Percentiles rank a stretch among this genome's conserved stretches.
These are phyloP conservation scores for Drosophila lacicola DNA, from an alignment of 2,888 invertebrate genomes.

Conservation along the genomic window DNA sequence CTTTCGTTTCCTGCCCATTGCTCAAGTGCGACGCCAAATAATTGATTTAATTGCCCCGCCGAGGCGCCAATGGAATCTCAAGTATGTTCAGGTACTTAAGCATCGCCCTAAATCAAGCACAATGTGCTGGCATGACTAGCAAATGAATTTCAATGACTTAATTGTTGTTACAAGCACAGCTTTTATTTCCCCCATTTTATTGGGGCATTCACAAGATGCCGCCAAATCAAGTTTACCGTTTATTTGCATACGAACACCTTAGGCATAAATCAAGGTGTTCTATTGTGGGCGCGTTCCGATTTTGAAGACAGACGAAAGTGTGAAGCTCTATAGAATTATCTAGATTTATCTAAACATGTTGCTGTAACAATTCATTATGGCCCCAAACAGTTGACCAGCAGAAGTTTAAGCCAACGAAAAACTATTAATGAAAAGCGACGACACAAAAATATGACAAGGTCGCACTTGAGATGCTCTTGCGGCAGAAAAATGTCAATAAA, in stretches of 20 bases:
- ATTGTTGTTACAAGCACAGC: slow-evolving; percentile 18
- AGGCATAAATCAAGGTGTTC: slow-evolving; percentile 43
- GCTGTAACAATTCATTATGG: slow-evolving; percentile 46
- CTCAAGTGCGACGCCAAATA: slow-evolving; percentile 28
- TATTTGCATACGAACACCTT: slow-evolving; percentile 7
- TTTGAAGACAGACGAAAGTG: slow-evolving; percentile 33
- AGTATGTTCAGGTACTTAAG: slow-evolving; percentile 41
- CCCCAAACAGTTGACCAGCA: slow-evolving; percentile 33
- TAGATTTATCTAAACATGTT: slow-evolving; percentile 38
- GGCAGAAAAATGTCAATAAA: no score
- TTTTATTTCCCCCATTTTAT: slow-evolving; percentile 17
- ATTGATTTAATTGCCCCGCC: slow-evolving; percentile 44
- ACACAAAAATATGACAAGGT: neutral
- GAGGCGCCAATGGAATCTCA: slow-evolving; percentile 50
- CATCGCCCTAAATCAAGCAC: slow-evolving; percentile 47
- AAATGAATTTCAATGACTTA: slow-evolving; percentile 44
- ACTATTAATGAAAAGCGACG: neutral
- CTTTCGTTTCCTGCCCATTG: slow-evolving; percentile 8
- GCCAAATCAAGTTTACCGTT: slow-evolving; percentile 12
- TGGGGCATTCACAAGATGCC: slow-evolving; percentile 33
- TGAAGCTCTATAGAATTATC: slow-evolving; percentile 40
- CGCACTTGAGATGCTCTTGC: slow-evolving; percentile 12
- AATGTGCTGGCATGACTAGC: slow-evolving; percentile 40
- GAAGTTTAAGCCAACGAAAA: slow-evolving; percentile 17
- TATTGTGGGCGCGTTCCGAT: slow-evolving; percentile 17